Conservation (phyloP, 2,888 invertebrate species). For the Drosophila yooni region DNA sequence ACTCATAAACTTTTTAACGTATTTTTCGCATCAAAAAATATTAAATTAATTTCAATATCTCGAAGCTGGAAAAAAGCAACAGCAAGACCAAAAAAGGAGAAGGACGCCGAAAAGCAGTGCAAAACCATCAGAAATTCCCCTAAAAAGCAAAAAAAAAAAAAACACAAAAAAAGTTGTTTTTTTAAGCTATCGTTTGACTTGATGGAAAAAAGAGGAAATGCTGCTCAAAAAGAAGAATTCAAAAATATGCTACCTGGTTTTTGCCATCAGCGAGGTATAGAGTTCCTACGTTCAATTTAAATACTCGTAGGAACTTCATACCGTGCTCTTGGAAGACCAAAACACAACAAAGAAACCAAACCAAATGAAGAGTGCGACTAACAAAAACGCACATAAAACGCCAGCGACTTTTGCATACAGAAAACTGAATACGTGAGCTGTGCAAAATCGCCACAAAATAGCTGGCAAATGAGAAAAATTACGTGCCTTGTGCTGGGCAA, state of each 20-base stretch:
- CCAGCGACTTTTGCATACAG: constrained; percentile 41
- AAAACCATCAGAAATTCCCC: constrained; percentile 28
- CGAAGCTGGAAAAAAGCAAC: constrained; percentile 1
- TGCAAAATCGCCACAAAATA: constrained; percentile 30
- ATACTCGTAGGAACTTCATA: constrained; percentile 98
- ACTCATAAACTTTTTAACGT: neutral
- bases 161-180: constrained; percentile 39
- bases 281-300: constrained; percentile 94
- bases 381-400: constrained; percentile 31
- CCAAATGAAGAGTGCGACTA: constrained; percentile 25
- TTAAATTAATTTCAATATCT: constrained; percentile 7
- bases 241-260: constrained; percentile 82
- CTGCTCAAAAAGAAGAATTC: constrained; percentile 38
- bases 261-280: constrained; percentile 98
- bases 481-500: constrained; percentile 38
- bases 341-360: constrained; percentile 81
- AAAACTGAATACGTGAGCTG: constrained; percentile 45
- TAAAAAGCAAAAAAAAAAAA: constrained; percentile 12
- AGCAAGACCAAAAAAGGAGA: neutral
- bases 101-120: constrained; percentile 24
- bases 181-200: constrained; percentile 46
- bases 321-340: constrained; percentile 98
- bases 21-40: constrained; percentile 1
- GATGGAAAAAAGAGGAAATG: constrained; percentile 49
- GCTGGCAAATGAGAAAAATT: constrained; percentile 46